Evolutionary conservation across 2,888 invertebrate genomes (phyloP).

Genomic region (Habrosyne pyritoides): DNA sequence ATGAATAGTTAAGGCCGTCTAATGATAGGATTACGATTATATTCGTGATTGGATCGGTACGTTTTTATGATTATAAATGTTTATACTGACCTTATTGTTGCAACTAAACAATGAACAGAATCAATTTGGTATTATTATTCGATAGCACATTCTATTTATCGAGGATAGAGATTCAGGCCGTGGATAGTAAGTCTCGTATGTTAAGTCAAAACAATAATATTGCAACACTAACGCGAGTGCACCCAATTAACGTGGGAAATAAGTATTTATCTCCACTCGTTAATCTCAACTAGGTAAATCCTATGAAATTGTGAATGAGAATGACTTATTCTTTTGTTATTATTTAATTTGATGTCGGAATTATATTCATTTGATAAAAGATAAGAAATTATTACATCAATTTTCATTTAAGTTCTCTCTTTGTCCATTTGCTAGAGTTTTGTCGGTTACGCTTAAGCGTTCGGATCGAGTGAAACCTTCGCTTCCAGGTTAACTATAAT

Average conservation of each 20-base stretch:
- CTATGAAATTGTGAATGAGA: slow-evolving; percentile 45
- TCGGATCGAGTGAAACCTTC: neutral
- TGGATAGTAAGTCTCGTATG: slow-evolving; percentile 31
- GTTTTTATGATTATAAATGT: slow-evolving; percentile 16
- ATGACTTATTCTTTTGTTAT: slow-evolving; percentile 46
- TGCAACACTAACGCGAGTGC: slow-evolving; percentile 44
- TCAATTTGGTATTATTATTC: slow-evolving; percentile 27
- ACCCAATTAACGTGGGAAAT: slow-evolving; percentile 61
- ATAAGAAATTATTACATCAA: slow-evolving; percentile 26
- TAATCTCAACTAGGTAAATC: slow-evolving; percentile 40
- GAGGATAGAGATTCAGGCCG: slow-evolving; percentile 25
- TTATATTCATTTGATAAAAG: slow-evolving; percentile 28
- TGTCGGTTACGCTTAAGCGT: neutral
- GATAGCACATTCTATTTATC: slow-evolving; percentile 23
- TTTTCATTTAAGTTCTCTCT: neutral
- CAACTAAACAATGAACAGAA: slow-evolving; percentile 17
- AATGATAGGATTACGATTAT: slow-evolving; percentile 31
- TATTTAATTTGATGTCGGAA: slow-evolving; percentile 42
- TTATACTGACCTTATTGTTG: slow-evolving; percentile 24
- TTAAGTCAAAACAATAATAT: slow-evolving; percentile 46
- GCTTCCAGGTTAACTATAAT: neutral
- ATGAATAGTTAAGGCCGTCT: slow-evolving; percentile 33
- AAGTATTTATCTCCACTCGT: slow-evolving; percentile 43
- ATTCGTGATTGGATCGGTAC: slow-evolving; percentile 15
- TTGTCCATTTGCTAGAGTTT: neutral